Evolutionary conservation across 2,113 vertebrate species (phyloP).

Genomic region (Mustela nigripes): DNA sequence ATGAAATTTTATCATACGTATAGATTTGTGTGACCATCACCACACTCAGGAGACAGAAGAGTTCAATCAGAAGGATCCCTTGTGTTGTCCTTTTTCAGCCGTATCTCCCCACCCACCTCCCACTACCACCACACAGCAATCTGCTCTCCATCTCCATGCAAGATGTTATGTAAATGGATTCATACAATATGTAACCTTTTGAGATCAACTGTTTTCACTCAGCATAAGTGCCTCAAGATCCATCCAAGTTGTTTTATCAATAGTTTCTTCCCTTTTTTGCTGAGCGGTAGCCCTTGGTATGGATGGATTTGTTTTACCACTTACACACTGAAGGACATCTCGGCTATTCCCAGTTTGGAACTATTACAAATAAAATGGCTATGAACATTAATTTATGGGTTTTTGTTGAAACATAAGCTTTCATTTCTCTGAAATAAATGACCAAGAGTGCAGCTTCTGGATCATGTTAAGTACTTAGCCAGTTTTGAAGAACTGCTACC

Average conservation of each 20-base stretch:
- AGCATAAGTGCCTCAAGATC: background rate
- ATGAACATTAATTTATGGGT: background rate
- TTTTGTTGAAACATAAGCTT: background rate
- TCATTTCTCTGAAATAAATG: slow-evolving; percentile 35
- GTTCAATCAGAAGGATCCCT: background rate
- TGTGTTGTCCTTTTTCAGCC: background rate
- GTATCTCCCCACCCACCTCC: background rate
- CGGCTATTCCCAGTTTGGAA: background rate
- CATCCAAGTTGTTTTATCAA: background rate
- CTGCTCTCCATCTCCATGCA: background rate
- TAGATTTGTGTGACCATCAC: background rate
- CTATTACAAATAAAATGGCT: slow-evolving; percentile 6
- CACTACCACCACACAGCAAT: background rate
- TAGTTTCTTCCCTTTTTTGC: slow-evolving; percentile 9
- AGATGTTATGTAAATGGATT: background rate
- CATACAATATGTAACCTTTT: background rate
- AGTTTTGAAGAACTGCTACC: background rate
- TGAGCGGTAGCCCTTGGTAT: background rate
- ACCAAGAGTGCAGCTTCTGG: background rate
- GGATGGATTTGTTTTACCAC: background rate
- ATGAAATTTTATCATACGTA: background rate
- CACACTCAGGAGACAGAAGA: background rate
- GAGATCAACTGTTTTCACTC: background rate
- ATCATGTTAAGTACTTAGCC: background rate
- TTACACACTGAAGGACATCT: background rate